Conservation (phyloP, 2,797 vertebrate genomes). For the Notolabrus celidotus region DNA sequence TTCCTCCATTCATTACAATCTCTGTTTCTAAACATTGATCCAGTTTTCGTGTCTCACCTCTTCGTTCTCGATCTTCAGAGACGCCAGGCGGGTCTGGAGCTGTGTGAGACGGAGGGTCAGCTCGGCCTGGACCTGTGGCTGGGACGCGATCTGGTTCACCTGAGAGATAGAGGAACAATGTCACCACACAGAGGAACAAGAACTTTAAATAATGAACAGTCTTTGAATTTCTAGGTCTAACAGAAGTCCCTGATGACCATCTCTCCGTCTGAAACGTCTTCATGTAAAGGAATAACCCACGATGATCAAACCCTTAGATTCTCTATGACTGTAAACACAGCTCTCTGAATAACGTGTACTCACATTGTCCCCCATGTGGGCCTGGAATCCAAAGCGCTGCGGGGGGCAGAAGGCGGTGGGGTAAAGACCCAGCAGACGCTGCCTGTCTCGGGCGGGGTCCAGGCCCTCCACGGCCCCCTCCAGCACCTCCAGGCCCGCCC, state of each 20-base stretch:
- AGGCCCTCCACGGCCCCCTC: conserved; percentile 96
- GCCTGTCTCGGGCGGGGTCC: conserved; percentile 94
- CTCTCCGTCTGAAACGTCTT: too few relatives aligned
- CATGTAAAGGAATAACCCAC: too few relatives aligned
- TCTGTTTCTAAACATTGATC: too few relatives aligned
- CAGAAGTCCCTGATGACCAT: too few relatives aligned
- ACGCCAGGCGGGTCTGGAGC: conserved; percentile 93
- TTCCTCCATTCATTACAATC: too few relatives aligned
- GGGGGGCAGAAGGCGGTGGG: conserved; percentile 97
- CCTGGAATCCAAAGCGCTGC: conserved; percentile 94
- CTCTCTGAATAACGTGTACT: conserved; percentile 49
- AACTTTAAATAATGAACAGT: too few relatives aligned
- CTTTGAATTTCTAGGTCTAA: too few relatives aligned
- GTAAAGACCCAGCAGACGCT: conserved; percentile 97
- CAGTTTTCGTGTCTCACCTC: conserved; percentile 90
- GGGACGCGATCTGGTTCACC: conserved; percentile 94
- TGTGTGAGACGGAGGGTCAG: conserved; percentile 94
- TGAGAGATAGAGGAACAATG: conserved; percentile 73
- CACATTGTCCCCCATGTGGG: conserved; percentile 97
- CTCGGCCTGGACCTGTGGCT: conserved; percentile 96
- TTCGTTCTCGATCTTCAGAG: conserved; percentile 97
- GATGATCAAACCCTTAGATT: too few relatives aligned
- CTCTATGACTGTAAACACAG: too few relatives aligned
- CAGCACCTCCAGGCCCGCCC: conserved; percentile 95
- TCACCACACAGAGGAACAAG: background rate